A percentile compares a stretch with the other conserved stretches of the same genome.
phyloP scores from a whole-genome alignment of 2,888 invertebrate genomes.

The Octonoba sinensis region DNA sequence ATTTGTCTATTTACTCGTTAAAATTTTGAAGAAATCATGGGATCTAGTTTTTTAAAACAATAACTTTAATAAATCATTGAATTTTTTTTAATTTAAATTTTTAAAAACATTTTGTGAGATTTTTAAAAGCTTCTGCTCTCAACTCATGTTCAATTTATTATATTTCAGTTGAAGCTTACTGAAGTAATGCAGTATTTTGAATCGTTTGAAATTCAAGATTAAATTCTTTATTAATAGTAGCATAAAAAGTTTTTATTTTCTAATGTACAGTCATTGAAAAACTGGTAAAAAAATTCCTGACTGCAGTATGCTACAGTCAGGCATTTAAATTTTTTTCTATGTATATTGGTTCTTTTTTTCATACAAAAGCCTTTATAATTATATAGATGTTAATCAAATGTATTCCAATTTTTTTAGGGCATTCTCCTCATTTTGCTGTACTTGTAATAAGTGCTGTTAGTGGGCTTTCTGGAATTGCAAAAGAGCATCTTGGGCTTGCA shows the following conservation, averaged over 20 bases:
- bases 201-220: neutral
- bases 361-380: neutral
- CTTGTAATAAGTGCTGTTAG: slow-evolving; percentile 84
- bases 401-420: slow-evolving; percentile 74
- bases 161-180: no score
- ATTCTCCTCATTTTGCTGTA: slow-evolving; percentile 92
- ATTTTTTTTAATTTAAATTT: no score
- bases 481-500: slow-evolving; percentile 86
- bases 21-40: no score
- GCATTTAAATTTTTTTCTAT: neutral
- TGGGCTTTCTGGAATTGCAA: slow-evolving; percentile 80
- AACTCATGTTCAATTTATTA: no score
- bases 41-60: no score
- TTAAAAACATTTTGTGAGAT: no score
- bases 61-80: no score
- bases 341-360: neutral
- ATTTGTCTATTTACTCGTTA: no score
- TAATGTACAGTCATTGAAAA: neutral
- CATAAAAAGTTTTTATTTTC: neutral
- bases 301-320: neutral
- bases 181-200: no score
- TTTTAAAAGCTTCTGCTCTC: no score
- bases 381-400: neutral
- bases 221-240: neutral
- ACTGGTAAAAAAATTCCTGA: neutral